Base-by-base conservation (phyloP, 30 jellyfish, hydroid and myxozoan genomes). In the Chrysaora quinquecirrha region DNA sequence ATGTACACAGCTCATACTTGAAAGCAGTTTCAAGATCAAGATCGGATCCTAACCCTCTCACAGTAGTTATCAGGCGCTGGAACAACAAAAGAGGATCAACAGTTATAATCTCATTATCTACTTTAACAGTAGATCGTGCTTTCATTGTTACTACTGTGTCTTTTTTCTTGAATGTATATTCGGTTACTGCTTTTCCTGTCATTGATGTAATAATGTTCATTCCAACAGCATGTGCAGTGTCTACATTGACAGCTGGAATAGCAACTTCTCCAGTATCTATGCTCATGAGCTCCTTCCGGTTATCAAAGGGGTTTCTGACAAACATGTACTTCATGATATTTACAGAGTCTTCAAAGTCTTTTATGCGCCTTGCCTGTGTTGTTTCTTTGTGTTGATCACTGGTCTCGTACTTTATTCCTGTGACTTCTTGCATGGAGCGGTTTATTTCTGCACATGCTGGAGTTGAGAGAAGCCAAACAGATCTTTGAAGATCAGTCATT, bases 341-440 rank as follows among this genome's bases (percentile, higher is more conserved):
- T 25, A 4, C 7, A 3, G 29, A 2, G 25, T 52, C 68, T 4
- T 20, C 19, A 4, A 10, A 2, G 34, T 74, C 86, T 60, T 69
- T 31, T 63, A 56, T 35, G 25, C 58, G 31, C 61, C 89, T 77
- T 56, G 89, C 19, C 14, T 71, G n/a, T 20, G 47, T 3, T 0
- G 80, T 24, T 1, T 78, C 89, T 63, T 78, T 78, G 35, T 78
- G 81, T 64, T 78, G 89, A 50, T 78, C 89, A 46, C 89, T 78
- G 34, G 81, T 2, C n/a, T 46, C 23, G 71, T 60, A 64, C n/a
- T 33, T 34, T 61, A 34, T 54, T 33, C 89, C 81, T 2, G 80
- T 77, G 34, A 77, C 32, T 56, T 77, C 80, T 25, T 56, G 88
- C 29, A 77, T 3, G 21, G 88, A 30, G 21, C 48, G 25, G 69